Conservation (phyloP, 1,140 invertebrate species). For the Himalopsyche phryganea region DNA sequence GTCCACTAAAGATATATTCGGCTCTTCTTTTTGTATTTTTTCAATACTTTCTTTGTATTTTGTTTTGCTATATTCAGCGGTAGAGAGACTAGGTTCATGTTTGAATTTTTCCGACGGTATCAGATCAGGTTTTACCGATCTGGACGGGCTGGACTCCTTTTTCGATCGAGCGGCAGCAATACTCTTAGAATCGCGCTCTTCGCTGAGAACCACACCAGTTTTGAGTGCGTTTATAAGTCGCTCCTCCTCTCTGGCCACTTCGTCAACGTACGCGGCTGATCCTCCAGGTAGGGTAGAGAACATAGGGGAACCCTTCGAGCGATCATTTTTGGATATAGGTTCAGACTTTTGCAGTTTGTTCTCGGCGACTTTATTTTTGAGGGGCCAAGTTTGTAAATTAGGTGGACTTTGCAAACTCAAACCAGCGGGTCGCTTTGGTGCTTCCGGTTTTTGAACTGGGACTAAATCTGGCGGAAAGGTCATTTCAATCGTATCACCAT, state of each 20-base stretch:
- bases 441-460: constrained; percentile 35
- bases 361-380: constrained; percentile 58
- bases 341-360: constrained; percentile 27
- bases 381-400: constrained; percentile 59
- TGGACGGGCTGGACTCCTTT: constrained; percentile 33
- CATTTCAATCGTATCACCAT: constrained; percentile 49
- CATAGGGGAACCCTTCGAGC: constrained; percentile 21
- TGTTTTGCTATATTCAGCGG: too few species aligned
- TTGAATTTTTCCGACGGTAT: constrained; percentile 36
- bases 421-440: constrained; percentile 37
- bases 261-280: constrained; percentile 51
- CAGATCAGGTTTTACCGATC: constrained; percentile 44
- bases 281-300: constrained; percentile 31
- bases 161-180: constrained; percentile 18
- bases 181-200: constrained; percentile 33
- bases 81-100: constrained; percentile 12
- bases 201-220: constrained; percentile 65
- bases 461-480: constrained; percentile 48
- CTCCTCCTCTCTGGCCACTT: constrained; percentile 76
- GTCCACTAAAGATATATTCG: constrained; percentile 57
- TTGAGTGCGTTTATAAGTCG: constrained; percentile 73
- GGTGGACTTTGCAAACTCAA: constrained; percentile 33
- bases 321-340: constrained; percentile 6
- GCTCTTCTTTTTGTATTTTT: constrained; percentile 27
- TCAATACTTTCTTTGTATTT: constrained; percentile 18